These are phyloP conservation scores for Rallus crepitans DNA, from an alignment of 2,797 vertebrate species.

Conservation along the genomic window DNA sequence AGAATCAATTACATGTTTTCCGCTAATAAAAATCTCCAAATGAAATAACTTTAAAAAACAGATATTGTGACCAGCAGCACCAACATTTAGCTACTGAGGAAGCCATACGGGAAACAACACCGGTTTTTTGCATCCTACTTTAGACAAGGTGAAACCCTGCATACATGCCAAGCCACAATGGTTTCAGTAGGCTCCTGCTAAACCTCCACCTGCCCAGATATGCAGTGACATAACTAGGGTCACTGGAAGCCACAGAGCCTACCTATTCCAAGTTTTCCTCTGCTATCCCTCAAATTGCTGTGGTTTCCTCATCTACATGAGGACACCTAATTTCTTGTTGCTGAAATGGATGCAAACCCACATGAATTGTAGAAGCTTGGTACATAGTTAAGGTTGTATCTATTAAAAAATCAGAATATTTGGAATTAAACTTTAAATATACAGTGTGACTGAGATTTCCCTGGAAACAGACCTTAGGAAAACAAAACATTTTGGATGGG, in stretches of 20 bases:
- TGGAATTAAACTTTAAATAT: neutral
- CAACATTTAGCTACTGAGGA: neutral
- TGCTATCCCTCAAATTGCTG: neutral
- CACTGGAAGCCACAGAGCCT: neutral
- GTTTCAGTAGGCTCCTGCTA: neutral
- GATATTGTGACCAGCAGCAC: neutral
- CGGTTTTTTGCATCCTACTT: neutral
- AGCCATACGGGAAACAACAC: neutral
- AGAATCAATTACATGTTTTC: neutral
- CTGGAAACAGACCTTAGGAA: neutral
- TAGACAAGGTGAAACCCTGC: neutral
- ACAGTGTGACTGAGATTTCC: neutral
- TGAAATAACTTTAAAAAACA: neutral
- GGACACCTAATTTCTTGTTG: neutral
- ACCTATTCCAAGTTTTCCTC: neutral
- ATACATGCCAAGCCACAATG: neutral
- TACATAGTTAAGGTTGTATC: neutral
- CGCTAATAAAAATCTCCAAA: neutral
- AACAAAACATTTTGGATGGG: accelerated
- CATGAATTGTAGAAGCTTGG: neutral
- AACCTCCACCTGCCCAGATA: neutral
- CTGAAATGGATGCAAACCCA: neutral
- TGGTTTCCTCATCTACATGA: neutral
- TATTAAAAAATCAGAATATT: neutral
- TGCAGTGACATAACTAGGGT: neutral